Evolutionary conservation across 2,113 vertebrate species (phyloP).

Genomic region (Stegostoma tigrinum): DNA sequence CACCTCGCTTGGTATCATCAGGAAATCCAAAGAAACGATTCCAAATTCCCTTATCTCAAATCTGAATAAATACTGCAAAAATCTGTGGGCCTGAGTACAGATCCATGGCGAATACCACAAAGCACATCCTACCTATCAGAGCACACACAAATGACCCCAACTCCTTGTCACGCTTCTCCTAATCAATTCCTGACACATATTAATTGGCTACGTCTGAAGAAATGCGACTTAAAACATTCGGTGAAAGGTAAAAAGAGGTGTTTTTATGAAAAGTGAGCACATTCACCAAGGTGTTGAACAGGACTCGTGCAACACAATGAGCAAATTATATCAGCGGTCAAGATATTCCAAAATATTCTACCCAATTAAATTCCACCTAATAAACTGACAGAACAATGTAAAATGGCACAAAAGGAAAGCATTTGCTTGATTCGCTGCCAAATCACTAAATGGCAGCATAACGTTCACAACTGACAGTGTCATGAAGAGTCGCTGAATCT

Average conservation of each 20-base stretch:
- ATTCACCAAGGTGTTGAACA: neutral
- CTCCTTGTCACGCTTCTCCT: neutral
- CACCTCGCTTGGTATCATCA: neutral
- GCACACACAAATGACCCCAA: neutral
- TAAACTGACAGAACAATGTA: neutral
- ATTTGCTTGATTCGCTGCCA: neutral
- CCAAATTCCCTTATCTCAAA: neutral
- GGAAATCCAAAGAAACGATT: neutral
- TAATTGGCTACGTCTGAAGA: neutral
- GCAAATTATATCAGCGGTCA: neutral
- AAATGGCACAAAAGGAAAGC: constrained; percentile 15
- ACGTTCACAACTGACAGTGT: neutral
- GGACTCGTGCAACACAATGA: neutral
- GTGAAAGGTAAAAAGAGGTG: neutral
- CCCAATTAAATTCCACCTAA: neutral
- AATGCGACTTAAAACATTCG: neutral
- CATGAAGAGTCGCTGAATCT: neutral
- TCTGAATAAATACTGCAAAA: neutral
- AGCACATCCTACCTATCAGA: neutral
- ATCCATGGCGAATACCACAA: neutral
- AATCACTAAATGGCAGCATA: neutral
- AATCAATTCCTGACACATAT: neutral
- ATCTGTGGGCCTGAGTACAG: neutral
- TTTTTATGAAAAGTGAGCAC: neutral
- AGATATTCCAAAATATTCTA: neutral